Evolutionary conservation across 2,888 invertebrate genomes (phyloP), one percentile per base, ranked within the genome.

Genomic region (Cantharis rufa): DNA sequence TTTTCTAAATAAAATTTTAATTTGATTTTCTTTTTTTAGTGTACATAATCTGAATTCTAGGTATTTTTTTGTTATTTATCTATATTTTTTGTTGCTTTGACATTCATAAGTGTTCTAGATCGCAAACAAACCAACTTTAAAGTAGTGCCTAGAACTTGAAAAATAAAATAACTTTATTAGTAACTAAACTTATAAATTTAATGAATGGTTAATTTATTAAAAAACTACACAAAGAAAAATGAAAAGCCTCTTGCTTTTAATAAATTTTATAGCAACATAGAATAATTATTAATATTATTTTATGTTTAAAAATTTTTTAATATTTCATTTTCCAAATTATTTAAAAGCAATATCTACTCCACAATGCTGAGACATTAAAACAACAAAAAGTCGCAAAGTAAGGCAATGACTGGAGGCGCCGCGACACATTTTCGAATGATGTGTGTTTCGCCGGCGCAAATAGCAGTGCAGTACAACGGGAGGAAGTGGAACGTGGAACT

Each of bases 401-500:
- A 48, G n/a, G n/a, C 7, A 48, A 48, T 15, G 15, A 48, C n/a
- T 15, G 15, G 27, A 80, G 83, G 83, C 83, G 82, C 82, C 80
- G 76, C 82, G 72, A 76, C 79, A 83, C 83, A 82, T 82, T 79
- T 78, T 77, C 74, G 79, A 78, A 80, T 77, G 73, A 77, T 71
- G 76, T 74, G 69, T 74, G 71, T 73, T 74, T 73, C 71, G 70
- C 75, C 75, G 81, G 78, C 80, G 79, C 81, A 77, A 80, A 80
- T 78, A 79, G 83, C 84, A 84, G 84, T 84, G 81, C 83, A 80
- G 81, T 80, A 3, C 48, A 81, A 78, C 82, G 79, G 77, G 72
- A 80, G 82, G 80, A 79, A 82, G 80, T 83, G 81, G 82, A 82
- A 79, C 80, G 48, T 48, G 48, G 48, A 48, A 48, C 48, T 82